Conservation (phyloP, 2,888 invertebrate species). For the Drosophila engyochracea region DNA sequence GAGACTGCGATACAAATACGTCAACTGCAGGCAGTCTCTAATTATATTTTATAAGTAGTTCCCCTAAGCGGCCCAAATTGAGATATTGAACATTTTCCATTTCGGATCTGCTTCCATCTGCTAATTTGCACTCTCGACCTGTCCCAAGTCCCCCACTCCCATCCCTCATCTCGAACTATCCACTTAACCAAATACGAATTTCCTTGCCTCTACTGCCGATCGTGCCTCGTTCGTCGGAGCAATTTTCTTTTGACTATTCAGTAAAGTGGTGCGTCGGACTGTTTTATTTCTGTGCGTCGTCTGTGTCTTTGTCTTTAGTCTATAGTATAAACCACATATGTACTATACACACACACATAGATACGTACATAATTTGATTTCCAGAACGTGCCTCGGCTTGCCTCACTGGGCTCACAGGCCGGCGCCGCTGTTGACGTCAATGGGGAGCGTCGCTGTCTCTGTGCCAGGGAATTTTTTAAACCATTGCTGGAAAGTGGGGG, state of each 20-base stretch:
- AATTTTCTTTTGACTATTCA: conserved; percentile 49
- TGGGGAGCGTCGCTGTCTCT: conserved; percentile 40
- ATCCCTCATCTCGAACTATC: background rate
- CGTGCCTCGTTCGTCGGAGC: conserved; percentile 9
- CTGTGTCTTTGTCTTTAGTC: conserved; percentile 45
- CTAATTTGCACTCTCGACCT: conserved; percentile 72
- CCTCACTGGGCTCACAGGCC: conserved; percentile 58
- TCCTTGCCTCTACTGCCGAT: conserved; percentile 1
- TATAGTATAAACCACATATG: conserved; percentile 37
- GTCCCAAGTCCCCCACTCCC: conserved; percentile 32
- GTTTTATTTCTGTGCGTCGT: conserved; percentile 47
- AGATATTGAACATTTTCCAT: conserved; percentile 52
- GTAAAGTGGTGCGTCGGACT: conserved; percentile 38
- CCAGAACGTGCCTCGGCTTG: conserved; percentile 78
- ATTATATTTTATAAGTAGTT: conserved; percentile 27
- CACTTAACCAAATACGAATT: conserved; percentile 45
- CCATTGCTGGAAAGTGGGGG: conserved; percentile 40
- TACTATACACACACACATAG: background rate
- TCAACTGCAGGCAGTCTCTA: conserved; percentile 42
- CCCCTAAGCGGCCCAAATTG: conserved; percentile 19
- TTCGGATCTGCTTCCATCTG: conserved; percentile 55
- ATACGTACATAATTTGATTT: conserved; percentile 66
- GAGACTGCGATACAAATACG: conserved; percentile 25
- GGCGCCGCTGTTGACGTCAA: conserved; percentile 73
- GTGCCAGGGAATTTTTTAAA: conserved; percentile 34